Base-by-base conservation (phyloP, 1,140 invertebrate genomes). In the Leguminivora glycinivorella region DNA sequence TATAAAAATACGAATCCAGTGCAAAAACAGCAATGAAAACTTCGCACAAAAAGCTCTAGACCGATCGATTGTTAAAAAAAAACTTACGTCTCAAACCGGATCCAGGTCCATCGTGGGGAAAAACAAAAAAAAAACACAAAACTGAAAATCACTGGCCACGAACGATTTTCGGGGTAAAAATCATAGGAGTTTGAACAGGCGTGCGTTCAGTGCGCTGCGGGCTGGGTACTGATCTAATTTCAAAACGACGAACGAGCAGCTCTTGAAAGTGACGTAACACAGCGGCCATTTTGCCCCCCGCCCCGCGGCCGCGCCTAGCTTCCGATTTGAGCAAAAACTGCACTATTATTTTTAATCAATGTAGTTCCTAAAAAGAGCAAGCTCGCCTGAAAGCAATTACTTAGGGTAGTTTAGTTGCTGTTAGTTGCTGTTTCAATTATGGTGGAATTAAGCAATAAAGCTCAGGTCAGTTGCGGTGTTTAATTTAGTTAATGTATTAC, bases 211-310 rank as follows among this genome's bases (percentile, higher is more conserved):
- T 75, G 66, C 77, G 72, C 58, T 68, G 81, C 80, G 71, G 76
- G 74, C 71, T 81, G 75, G 80, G 80, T 75, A 90, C 88, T 90
- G 88, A 86, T 87, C 88, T 88, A 89, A 88, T 89, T 90, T 81
- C 76, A 78, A 84, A 77, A 81, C 80, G 86, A 83, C 83, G 80
- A 77, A 29, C 17, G 58, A 29, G 29, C 56, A 74, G 81, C 83
- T 47, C 68, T 78, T 79, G 82, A 85, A 85, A 85, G 84, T 90
- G 88, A 90, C 85, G 87, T 89, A 90, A 90, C 78, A 70, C 76
- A 72, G 85, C 31, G 43, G 75, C 88, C 88, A 88, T 88, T 34
- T 85, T 89, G 80, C 75, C 79, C 75, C 70, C 78, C 70, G 73
- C 67, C 19, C 43, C 34, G 40, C 60, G 29, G 67, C 83, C 82